Base-by-base conservation (phyloP, 2,888 invertebrate genomes). In the Morpho helenor region DNA sequence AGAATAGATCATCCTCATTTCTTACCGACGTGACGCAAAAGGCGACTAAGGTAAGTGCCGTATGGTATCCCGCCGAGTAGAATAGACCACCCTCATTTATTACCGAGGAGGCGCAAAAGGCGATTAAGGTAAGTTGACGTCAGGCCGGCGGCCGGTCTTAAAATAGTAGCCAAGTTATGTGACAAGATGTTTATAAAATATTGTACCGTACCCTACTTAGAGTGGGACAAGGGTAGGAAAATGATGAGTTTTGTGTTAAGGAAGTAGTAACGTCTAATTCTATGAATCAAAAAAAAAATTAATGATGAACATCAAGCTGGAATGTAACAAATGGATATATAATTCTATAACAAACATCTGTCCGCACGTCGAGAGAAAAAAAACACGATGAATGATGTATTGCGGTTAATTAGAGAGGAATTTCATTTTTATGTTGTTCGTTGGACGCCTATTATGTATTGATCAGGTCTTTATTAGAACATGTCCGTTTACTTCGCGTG, bases 341-440 rank as follows among this genome's bases (percentile, higher is more conserved):
- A 64, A 64, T 62, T 53, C 43, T 44, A 51, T 60, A 62, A 62
- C 60, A 56, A 60, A 57, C 62, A 48, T 60, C 62, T 60, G 62
- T 64, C 64, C 39, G 49, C 57, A 57, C 60, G 51, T 54, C 10
- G 50, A 44, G 50, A 42, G 7, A 46, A 31, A 51, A n/a, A 61
- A 59, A 57, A 57, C 52, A 51, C 48, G 9, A 54, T 62, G 59
- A 62, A 52, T 60, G 52, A 62, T 62, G 62, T 43, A 49, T 52
- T 43, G 42, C 46, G 10, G 54, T 51, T 57, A 51, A 62, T 62
- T 60, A 55, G 47, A 49, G 22, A 44, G 57, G 57, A 57, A 60
- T 46, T 45, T 23, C 9, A 46, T 42, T 57, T 54, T 44, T 42
- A 22, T 40, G 22, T 22, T 22, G 39, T 31, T 31, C 31, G 31